Base-by-base conservation (phyloP, 2,888 invertebrate genomes). In the Oscheius myriophilus region DNA sequence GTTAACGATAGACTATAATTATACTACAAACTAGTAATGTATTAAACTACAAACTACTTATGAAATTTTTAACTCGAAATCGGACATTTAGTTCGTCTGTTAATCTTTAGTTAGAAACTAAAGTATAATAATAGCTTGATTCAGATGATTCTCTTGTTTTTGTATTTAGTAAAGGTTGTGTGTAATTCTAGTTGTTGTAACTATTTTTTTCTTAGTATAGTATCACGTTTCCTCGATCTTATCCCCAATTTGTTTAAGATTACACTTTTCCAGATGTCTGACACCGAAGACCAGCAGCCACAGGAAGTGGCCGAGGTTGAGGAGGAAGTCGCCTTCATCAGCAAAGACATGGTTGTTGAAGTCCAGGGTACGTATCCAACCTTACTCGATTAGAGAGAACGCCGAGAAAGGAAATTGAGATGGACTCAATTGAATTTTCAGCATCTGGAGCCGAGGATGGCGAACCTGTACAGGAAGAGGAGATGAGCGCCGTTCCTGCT, bases 271-370 rank as follows among this genome's bases (percentile, higher is more conserved):
- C 21, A 67, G 70, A 76, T 76, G 76, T 76, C 76, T 57, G 78
- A 78, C 57, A 75, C 69, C 67, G 78, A 78, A 58, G 70, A 72
- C 64, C 75, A 62, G 63, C 53, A 63, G 72, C 21, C 54, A 21
- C 65, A 65, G 46, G 57, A 55, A 26, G 57, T 54, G 25, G 42
- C 72, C n/a, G 62, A 71, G 39, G 67, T 46, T 12, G 79, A 78
- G 67, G 75, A 76, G 62, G 76, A 78, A 55, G 61, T 53, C n/a
- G 75, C 78, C 12, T 67, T 75, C 43, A 71, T 78, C 63, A 63
- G 70, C 33, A 70, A 73, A 45, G 73, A 73, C 39, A 62, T 73
- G 42, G 67, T 59, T 41, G 70, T 73, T 58, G 80, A 80, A 43
- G 62, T 73, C 63, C 71, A 74, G 57, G 71, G 61, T 61, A 73